Percentiles rank a stretch among this genome's conserved stretches.
Conservation (phyloP, 2,113 vertebrate genomes). For the Etia nguti region DNA sequence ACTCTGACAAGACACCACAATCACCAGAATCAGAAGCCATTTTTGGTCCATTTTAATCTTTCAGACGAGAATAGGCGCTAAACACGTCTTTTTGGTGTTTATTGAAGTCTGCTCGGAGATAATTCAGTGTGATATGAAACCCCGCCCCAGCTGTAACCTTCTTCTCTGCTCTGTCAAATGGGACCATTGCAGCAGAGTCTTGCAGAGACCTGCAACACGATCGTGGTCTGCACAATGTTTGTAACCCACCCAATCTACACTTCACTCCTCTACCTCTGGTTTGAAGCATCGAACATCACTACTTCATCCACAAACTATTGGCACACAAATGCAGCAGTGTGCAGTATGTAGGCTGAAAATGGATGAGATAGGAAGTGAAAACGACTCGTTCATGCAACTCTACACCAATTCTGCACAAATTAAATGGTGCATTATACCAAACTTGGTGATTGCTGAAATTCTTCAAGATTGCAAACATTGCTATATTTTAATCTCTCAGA, state of each 20-base stretch:
- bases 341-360: background rate
- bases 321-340: background rate
- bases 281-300: background rate
- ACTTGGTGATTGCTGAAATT: background rate
- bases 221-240: constrained; percentile 47
- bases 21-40: constrained; percentile 33
- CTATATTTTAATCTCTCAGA: background rate
- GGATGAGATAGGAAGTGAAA: background rate
- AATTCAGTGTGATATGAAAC: constrained; percentile 4
- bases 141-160: constrained; percentile 43
- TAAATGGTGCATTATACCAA: background rate
- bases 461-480: background rate
- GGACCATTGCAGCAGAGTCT: constrained; percentile 45
- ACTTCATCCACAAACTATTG: background rate
- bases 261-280: background rate
- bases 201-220: constrained; percentile 56
- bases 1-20: constrained; percentile 33
- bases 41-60: constrained; percentile 40
- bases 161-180: constrained; percentile 33
- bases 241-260: constrained; percentile 45
- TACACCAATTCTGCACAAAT: background rate
- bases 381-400: background rate
- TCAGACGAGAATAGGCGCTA: background rate
- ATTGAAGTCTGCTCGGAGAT: background rate
- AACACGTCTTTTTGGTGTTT: background rate